Base-by-base conservation (phyloP, 2,113 vertebrate species). In the Oplegnathus fasciatus region DNA sequence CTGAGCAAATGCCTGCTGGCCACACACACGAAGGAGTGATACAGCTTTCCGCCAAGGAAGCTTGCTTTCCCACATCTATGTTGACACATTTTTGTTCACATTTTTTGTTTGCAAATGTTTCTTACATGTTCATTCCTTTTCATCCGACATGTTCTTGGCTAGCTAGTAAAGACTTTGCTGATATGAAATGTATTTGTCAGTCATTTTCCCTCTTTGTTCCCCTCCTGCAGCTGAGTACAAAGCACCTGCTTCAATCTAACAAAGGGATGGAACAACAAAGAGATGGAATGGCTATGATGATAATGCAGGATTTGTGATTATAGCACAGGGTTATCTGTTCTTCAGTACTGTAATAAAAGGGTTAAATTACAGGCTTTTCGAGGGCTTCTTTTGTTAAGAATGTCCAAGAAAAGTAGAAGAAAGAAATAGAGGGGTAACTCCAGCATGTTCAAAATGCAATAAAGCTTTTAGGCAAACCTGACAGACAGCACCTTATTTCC, bases 1-100 rank as follows among this genome's bases (percentile, higher is more conserved):
- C 72, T 58, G 58, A 85, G 77, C 42, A 77, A 82, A 79, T 55
- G 67, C 81, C 88, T 77, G 67, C 71, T 62, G 84, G 90, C 75
- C 86, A 83, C 61, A 80, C 82, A 76, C 37, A 77, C 44, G 72
- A 32, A 82, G 75, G 67, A 80, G 6, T 30, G 68, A 86, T 68
- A 28, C 32, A 20, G 13, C 62, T 34, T n/a, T 74, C 60, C 64
- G 40, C 40, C 28, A 10, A 20, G 20, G 7, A 76, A 30, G 71
- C 78, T 10, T 28, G 57, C 28, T 64, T 67, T 10, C 48, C 9
- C n/a, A 50, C 65, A 22, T 68, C 28, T 62, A 26, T 34, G 61
- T 68, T 79, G n/a, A 54, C 58, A 75, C 57, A 77, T 82, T 60
- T 78, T 20, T 57, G 11, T 80, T 55, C 8, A 69, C 3, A 24